Conservation (phyloP, 2,888 invertebrate genomes). For the Dorcus hopei region DNA sequence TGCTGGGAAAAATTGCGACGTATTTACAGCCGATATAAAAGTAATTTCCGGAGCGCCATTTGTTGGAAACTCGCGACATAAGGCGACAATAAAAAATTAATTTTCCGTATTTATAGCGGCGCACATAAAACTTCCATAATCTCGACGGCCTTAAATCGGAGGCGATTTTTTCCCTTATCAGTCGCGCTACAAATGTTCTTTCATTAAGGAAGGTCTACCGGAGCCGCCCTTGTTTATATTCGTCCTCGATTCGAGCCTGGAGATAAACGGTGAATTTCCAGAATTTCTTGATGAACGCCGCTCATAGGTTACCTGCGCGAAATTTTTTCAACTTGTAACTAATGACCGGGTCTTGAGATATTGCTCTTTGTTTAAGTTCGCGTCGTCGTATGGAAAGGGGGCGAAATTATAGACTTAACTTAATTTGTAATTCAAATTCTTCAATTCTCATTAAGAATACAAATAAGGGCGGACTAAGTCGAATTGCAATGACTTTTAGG, state of each 20-base stretch:
- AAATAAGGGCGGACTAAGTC: conserved; percentile 4
- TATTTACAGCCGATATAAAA: too few species aligned
- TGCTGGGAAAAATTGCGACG: too few species aligned
- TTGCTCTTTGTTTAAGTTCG: too few species aligned
- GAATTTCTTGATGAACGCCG: conserved; percentile 25
- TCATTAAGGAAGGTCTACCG: conserved; percentile 17
- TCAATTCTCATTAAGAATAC: conserved; percentile 12
- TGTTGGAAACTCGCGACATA: too few species aligned
- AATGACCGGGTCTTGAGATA: too few species aligned
- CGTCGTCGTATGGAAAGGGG: neutral
- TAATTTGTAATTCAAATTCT: conserved; percentile 18
- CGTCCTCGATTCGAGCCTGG: too few species aligned
- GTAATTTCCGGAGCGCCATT: too few species aligned
- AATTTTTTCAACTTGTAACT: neutral
- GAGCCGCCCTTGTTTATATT: too few species aligned
- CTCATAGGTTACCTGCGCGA: conserved; percentile 26
- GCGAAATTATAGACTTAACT: too few species aligned
- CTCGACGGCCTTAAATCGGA: neutral
- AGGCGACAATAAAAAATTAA: too few species aligned
- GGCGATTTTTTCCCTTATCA: conserved; percentile 16
- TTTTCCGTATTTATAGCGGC: too few species aligned
- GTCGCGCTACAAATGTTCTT: conserved; percentile 24
- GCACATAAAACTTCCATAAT: neutral
- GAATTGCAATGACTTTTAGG: conserved; percentile 7
- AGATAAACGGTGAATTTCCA: neutral